These are phyloP conservation scores for Brenthis hecate DNA, from an alignment of 2,888 invertebrate species.

Conservation along the genomic window DNA sequence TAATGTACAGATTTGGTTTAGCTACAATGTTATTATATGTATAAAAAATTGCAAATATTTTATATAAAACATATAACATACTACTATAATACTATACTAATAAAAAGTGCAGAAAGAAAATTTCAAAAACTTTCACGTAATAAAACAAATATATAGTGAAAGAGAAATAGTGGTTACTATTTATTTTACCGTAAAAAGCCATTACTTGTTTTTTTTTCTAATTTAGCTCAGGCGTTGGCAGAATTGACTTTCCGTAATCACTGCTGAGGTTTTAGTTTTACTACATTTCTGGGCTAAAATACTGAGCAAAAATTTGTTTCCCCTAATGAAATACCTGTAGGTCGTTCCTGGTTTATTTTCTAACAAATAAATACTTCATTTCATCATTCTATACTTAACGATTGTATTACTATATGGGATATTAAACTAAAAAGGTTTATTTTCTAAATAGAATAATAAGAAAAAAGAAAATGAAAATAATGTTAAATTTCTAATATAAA, in stretches of 20 bases:
- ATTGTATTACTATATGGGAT: no score
- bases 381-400: no score
- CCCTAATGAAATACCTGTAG: slow-evolving; percentile 4
- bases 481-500: no score
- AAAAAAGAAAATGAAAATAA: no score
- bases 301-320: slow-evolving; percentile 17
- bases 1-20: no score
- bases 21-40: no score
- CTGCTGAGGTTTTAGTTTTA: slow-evolving; percentile 14
- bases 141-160: background rate
- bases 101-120: background rate
- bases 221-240: slow-evolving; percentile 19
- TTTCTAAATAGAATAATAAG: no score
- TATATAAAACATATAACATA: no score
- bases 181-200: slow-evolving; percentile 1
- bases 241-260: slow-evolving; percentile 20
- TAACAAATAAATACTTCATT: background rate
- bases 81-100: background rate
- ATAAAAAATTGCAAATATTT: no score
- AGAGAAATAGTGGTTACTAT: background rate
- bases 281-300: slow-evolving; percentile 4
- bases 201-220: slow-evolving; percentile 14
- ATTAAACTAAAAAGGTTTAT: no score
- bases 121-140: background rate
- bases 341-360: background rate